phyloP scores from a whole-genome alignment of 1,140 invertebrate species.

The Drosophila athabasca region DNA sequence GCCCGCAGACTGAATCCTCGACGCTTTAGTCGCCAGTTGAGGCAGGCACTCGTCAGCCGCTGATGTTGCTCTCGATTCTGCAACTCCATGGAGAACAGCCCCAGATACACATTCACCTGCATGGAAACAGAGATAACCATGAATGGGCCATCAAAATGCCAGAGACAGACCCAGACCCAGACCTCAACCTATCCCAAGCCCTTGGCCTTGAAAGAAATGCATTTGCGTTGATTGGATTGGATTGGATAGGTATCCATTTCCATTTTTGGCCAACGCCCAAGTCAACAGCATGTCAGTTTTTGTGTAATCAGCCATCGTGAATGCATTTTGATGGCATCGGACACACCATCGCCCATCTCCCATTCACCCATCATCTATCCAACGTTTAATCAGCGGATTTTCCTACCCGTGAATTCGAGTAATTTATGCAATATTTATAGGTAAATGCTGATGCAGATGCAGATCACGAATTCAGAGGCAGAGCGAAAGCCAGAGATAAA shows the following conservation, averaged over 20 bases:
- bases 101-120: slow-evolving; percentile 74
- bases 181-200: slow-evolving; percentile 22
- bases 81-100: slow-evolving; percentile 63
- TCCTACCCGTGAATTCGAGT: slow-evolving; percentile 22
- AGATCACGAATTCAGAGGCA: slow-evolving; percentile 33
- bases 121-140: slow-evolving; percentile 8
- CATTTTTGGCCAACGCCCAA: slow-evolving; percentile 31
- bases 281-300: slow-evolving; percentile 25
- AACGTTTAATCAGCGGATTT: slow-evolving; percentile 55
- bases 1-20: slow-evolving; percentile 57
- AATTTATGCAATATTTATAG: slow-evolving; percentile 59
- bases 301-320: slow-evolving; percentile 46
- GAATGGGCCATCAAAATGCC: slow-evolving; percentile 40
- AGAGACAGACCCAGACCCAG: background rate
- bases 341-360: slow-evolving; percentile 43
- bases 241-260: slow-evolving; percentile 30
- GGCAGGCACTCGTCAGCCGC: slow-evolving; percentile 62
- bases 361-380: slow-evolving; percentile 36
- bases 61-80: slow-evolving; percentile 62
- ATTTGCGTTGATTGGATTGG: slow-evolving; percentile 30
- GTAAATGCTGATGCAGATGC: slow-evolving; percentile 22
- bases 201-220: slow-evolving; percentile 66
- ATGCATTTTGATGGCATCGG: slow-evolving; percentile 52
- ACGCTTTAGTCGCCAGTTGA: slow-evolving; percentile 68
- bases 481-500: background rate